Base-by-base conservation (phyloP, 1,140 invertebrate genomes). In the Physella acuta region DNA sequence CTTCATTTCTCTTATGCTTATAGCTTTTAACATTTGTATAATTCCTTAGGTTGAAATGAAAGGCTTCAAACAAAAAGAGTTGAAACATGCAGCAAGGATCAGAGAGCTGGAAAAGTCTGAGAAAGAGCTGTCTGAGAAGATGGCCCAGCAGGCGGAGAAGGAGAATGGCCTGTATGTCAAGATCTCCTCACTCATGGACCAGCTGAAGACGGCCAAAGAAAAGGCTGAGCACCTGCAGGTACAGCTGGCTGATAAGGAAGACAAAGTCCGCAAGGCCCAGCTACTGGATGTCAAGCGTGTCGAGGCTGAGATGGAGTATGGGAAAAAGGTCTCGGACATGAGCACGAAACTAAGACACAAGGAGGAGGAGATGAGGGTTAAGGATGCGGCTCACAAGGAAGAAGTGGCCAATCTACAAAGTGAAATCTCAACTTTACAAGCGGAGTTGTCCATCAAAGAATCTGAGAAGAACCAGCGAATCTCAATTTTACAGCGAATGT, bases 41-140 rank as follows among this genome's bases (percentile, higher is more conserved):
- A 30, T n/a, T n/a, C n/a, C n/a, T n/a, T n/a, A 73, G 71, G 71
- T 73, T 52, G 71, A 73, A 59, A 59, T 73, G 62, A 73, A 73
- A 55, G 68, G 62, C 33, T 68, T 55, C 20, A 73, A 73, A 36
- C 71, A 73, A 34, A 73, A 70, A 36, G 71, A 73, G 36, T 49
- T 64, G 34, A 73, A 70, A 53, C 58, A 56, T 26, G 68, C 68
- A 33, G 71, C 66, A 16, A 70, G 75, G 37, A 73, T 78, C 8
- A 60, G 74, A 60, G 76, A 76, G 64, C 58, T 78, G n/a, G 76
- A 78, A 58, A 71, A 73, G 70, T 71, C 70, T 53, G 75, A 78
- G 61, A 73, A 72, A 20, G 73, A 76, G 61, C 52, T 72, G 51
- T 61, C 64, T 3, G 73, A 76, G 51, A 76, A 72, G 55, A 70